These are phyloP conservation scores for Pseudorectes ferrugineus DNA, from an alignment of 2,113 vertebrate genomes.

Conservation along the genomic window DNA sequence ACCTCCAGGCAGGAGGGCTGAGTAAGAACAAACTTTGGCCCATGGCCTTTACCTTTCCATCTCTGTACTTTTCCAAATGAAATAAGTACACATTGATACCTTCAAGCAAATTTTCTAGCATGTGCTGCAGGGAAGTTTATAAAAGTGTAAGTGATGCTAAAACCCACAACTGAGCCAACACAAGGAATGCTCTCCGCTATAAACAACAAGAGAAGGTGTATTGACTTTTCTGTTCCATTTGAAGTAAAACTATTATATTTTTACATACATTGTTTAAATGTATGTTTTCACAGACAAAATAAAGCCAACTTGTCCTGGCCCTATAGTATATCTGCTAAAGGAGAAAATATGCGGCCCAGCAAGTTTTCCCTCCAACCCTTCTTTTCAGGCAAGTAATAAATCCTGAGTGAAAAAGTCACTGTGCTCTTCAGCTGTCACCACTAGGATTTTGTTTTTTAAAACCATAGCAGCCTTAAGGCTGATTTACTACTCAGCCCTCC, in stretches of 20 bases:
- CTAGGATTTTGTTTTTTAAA: slow-evolving; percentile 41
- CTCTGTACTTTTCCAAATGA: neutral
- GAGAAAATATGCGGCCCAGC: slow-evolving; percentile 64
- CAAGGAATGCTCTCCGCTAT: neutral
- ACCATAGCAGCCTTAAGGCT: slow-evolving; percentile 65
- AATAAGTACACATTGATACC: neutral
- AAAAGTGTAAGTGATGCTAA: neutral
- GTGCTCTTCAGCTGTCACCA: slow-evolving; percentile 73
- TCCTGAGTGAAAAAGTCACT: slow-evolving; percentile 67
- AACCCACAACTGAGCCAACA: neutral
- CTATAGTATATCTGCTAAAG: slow-evolving; percentile 38
- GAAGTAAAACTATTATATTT: slow-evolving; percentile 7
- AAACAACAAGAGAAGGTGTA: neutral
- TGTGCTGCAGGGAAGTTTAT: neutral
- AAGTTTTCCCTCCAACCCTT: slow-evolving; percentile 56
- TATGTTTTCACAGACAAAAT: slow-evolving; percentile 32
- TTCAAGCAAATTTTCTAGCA: neutral
- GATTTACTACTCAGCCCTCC: slow-evolving; percentile 65
- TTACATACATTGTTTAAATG: neutral
- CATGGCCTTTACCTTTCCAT: neutral
- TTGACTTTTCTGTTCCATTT: neutral
- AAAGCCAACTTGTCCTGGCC: slow-evolving; percentile 11
- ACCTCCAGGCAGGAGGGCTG: neutral
- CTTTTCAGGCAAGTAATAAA: slow-evolving; percentile 70
- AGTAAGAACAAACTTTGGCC: neutral